These are phyloP conservation scores for Geophilus truncorum DNA, from an alignment of 2,888 invertebrate species.

Conservation along the genomic window DNA sequence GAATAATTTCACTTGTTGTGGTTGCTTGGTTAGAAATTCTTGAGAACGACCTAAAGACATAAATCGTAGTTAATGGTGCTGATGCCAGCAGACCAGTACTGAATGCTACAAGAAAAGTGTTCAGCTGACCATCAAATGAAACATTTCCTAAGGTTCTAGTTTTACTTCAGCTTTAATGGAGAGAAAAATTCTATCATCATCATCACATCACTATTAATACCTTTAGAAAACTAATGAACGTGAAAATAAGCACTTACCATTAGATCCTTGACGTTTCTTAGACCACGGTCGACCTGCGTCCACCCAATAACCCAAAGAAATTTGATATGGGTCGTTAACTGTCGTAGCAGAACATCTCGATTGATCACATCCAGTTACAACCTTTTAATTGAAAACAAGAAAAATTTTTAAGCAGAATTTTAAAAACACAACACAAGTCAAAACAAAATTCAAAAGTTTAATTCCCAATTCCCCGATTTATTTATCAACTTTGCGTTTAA, in stretches of 20 bases:
- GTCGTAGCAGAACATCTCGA: background rate
- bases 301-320: conserved; percentile 83
- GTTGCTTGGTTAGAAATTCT: background rate
- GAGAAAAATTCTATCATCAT: background rate
- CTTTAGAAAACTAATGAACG: background rate
- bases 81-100: background rate
- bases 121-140: background rate
- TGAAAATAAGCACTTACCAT: background rate
- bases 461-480: background rate
- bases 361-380: background rate
- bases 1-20: background rate
- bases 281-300: conserved; percentile 62
- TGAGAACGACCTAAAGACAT: background rate
- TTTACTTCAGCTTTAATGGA: background rate
- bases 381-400: background rate
- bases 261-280: background rate
- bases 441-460: background rate
- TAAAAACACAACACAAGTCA: too few relatives aligned
- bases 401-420: background rate
- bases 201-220: background rate
- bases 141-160: background rate
- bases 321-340: conserved; percentile 73
- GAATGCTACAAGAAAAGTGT: background rate
- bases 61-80: background rate
- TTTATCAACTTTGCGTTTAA: background rate